A percentile compares a stretch with the other conserved stretches of the same genome.
Evolutionary conservation across 2,797 vertebrate genomes (phyloP).

Genomic region (Acanthurus tractus): DNA sequence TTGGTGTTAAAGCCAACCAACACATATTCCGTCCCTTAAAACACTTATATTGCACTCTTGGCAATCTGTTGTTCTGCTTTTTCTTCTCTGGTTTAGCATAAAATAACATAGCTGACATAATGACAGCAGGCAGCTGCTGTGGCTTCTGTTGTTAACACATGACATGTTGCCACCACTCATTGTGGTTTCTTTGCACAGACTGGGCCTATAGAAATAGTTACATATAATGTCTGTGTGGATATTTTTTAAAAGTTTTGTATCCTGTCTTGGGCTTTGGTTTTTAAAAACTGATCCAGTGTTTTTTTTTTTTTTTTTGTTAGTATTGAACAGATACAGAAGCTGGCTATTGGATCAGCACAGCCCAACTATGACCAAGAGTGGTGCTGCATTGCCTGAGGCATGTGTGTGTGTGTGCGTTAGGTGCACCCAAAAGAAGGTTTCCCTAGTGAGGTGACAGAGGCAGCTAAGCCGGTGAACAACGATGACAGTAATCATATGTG

Average conservation of each 20-base stretch:
- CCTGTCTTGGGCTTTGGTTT: not conserved
- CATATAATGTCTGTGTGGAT: not conserved
- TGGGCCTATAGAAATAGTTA: not conserved
- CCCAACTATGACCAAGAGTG: constrained; percentile 49
- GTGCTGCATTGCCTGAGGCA: constrained; percentile 24
- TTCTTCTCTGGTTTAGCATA: not conserved
- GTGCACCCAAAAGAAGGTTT: constrained; percentile 74
- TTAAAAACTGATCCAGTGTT: not conserved
- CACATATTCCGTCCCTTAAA: constrained; percentile 36
- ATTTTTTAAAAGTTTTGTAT: constrained; percentile 2
- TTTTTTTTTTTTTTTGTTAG: not conserved
- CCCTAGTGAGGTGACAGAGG: constrained; percentile 75
- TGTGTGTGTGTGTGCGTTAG: constrained; percentile 21
- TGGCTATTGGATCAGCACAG: constrained; percentile 29
- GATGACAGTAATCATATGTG: constrained; percentile 86
- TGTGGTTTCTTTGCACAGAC: not conserved
- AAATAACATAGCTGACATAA: constrained; percentile 46
- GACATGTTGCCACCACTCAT: constrained; percentile 28
- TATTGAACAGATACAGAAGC: constrained; percentile 30
- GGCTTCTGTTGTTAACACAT: constrained; percentile 36
- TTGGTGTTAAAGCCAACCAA: constrained; percentile 36
- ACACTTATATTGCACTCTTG: constrained; percentile 33
- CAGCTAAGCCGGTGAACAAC: constrained; percentile 77
- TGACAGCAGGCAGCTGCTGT: constrained; percentile 39
- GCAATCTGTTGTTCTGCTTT: constrained; percentile 13